Evolutionary conservation across 2,888 invertebrate genomes (phyloP).

Genomic region (Noctua comes): DNA sequence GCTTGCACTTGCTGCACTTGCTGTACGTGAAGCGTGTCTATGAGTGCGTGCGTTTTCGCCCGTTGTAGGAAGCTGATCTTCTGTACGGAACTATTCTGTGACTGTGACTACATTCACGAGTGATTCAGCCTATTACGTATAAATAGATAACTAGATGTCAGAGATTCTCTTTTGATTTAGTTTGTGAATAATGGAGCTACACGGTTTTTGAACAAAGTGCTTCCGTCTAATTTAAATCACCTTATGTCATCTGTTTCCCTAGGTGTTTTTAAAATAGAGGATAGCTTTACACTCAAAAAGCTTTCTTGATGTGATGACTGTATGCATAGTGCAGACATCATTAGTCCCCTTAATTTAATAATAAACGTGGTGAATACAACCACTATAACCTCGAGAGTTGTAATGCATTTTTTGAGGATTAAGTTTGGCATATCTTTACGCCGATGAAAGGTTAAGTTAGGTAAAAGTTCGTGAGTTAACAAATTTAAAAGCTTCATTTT

Average conservation of each 20-base stretch:
- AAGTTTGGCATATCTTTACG: no score
- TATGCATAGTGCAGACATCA: no score
- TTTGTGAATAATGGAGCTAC: constrained; percentile 49
- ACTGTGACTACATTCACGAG: not conserved
- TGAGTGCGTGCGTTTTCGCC: not conserved
- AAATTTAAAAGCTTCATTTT: no score
- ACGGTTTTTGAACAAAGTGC: constrained; percentile 31
- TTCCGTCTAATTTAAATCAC: constrained; percentile 5
- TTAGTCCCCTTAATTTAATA: no score
- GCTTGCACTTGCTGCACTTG: not conserved
- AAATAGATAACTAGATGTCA: constrained; percentile 38
- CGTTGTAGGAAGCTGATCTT: not conserved
- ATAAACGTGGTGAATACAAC: no score
- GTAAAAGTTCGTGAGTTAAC: no score
- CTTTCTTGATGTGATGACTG: not conserved
- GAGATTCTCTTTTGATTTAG: constrained; percentile 52
- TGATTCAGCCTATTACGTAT: constrained; percentile 22
- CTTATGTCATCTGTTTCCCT: not conserved
- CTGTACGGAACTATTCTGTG: constrained; percentile 4
- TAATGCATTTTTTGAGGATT: no score
- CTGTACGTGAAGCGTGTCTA: not conserved
- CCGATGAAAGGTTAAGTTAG: no score
- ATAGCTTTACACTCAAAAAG: not conserved
- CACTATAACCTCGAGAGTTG: no score
- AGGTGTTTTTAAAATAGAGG: not conserved